Evolutionary conservation across 1,140 invertebrate genomes (phyloP).

Genomic region (Nasonia giraulti): DNA sequence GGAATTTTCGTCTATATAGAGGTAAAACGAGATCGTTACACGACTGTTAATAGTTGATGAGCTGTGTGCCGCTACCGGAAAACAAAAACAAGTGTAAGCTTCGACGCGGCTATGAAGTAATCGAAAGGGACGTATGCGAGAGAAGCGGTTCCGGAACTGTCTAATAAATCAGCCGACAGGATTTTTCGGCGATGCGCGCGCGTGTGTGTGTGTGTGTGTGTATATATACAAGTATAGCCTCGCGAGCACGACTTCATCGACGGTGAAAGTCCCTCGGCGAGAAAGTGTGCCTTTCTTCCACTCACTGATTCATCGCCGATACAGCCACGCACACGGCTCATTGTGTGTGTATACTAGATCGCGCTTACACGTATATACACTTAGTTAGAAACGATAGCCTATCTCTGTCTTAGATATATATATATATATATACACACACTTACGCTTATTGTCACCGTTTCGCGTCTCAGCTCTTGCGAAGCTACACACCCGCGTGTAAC

Average conservation of each 20-base stretch:
- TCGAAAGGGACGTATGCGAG: constrained; percentile 7
- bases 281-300: constrained; percentile 74
- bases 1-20: no score
- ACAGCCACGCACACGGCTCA: constrained; percentile 34
- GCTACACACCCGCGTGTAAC: neutral
- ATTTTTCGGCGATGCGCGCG: constrained; percentile 62
- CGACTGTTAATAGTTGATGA: neutral
- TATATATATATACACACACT: no score
- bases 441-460: neutral
- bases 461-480: neutral
- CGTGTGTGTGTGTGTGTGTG: constrained; percentile 50
- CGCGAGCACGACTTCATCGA: constrained; percentile 64
- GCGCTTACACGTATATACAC: neutral
- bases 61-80: neutral
- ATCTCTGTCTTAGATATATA: neutral
- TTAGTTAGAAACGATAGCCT: neutral
- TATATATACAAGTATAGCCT: neutral
- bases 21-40: neutral
- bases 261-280: constrained; percentile 72
- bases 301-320: constrained; percentile 70
- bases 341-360: neutral
- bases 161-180: constrained; percentile 51
- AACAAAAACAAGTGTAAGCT: constrained; percentile 13
- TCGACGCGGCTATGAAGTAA: constrained; percentile 31
- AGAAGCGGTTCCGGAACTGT: constrained; percentile 20